Conservation (phyloP, 2,113 vertebrate species). For the Zosterops hypoxanthus region DNA sequence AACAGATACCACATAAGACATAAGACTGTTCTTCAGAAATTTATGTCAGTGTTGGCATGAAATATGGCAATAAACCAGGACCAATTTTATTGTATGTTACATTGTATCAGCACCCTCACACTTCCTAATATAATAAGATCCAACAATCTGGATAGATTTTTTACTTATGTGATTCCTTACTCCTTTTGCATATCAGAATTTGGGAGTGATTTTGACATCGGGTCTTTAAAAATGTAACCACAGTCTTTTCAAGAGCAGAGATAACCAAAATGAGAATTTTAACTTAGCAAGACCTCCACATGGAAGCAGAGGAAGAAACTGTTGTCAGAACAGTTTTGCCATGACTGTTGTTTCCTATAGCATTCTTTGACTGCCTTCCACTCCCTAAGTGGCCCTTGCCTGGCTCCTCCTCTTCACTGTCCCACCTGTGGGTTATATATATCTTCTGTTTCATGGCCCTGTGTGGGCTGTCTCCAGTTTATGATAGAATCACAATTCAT, state of each 20-base stretch:
- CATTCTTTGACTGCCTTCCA: not conserved
- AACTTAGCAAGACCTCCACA: not conserved
- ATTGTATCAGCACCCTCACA: not conserved
- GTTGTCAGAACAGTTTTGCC: not conserved
- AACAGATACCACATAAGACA: not conserved
- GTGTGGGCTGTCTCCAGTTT: not conserved
- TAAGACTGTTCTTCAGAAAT: not conserved
- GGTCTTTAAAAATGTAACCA: not conserved
- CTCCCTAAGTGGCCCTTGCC: not conserved
- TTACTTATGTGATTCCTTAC: not conserved
- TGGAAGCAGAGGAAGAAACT: not conserved
- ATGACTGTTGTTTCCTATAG: not conserved
- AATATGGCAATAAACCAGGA: not conserved
- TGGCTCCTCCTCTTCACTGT: not conserved
- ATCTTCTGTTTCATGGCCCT: not conserved
- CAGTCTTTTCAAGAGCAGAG: not conserved
- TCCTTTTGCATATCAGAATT: not conserved
- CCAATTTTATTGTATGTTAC: not conserved
- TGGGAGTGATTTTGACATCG: not conserved
- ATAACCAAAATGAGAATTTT: not conserved
- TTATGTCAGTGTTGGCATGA: not conserved
- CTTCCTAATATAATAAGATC: not conserved
- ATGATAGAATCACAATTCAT: not conserved
- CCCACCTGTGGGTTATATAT: not conserved
- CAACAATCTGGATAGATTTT: not conserved